A percentile compares a stretch with the other conserved stretches of the same genome.
These are phyloP conservation scores for Myrmophylax atrothorax DNA, from an alignment of 2,113 vertebrate genomes.

Conservation along the genomic window DNA sequence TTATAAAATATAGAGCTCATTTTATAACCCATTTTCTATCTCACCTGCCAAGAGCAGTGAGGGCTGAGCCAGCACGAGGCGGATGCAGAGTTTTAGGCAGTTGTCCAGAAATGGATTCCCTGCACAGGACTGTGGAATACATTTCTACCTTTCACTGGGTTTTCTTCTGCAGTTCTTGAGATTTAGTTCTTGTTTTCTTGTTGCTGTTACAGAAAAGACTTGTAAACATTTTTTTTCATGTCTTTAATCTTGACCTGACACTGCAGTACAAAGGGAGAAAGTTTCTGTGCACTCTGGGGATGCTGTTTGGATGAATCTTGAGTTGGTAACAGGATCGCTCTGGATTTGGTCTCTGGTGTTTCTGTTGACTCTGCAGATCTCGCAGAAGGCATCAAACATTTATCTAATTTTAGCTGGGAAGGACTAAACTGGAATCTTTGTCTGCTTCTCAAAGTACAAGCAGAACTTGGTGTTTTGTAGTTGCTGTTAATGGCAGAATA, in stretches of 20 bases:
- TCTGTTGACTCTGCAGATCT: slow-evolving; percentile 48
- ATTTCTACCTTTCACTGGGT: slow-evolving; percentile 7
- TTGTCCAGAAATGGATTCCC: slow-evolving; percentile 60
- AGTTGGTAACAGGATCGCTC: background rate
- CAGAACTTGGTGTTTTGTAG: background rate
- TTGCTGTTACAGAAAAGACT: background rate
- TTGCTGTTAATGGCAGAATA: background rate
- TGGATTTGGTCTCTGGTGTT: background rate
- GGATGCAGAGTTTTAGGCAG: slow-evolving; percentile 47
- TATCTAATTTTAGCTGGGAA: slow-evolving; percentile 13
- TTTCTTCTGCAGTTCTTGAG: background rate
- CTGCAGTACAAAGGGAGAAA: background rate
- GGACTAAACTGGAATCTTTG: background rate
- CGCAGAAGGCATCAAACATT: slow-evolving; percentile 13
- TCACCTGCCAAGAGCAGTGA: slow-evolving; percentile 60
- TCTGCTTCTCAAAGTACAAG: background rate
- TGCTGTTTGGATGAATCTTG: background rate
- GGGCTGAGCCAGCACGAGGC: slow-evolving; percentile 58
- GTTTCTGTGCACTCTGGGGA: background rate
- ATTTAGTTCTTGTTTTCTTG: background rate
- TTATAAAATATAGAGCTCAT: slow-evolving; percentile 63
- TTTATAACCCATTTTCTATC: slow-evolving; percentile 53
- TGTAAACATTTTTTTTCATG: background rate
- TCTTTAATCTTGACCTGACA: background rate
- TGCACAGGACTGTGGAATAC: background rate